Evolutionary conservation across 2,797 vertebrate species (phyloP).

Genomic region (Pristis pectinata): DNA sequence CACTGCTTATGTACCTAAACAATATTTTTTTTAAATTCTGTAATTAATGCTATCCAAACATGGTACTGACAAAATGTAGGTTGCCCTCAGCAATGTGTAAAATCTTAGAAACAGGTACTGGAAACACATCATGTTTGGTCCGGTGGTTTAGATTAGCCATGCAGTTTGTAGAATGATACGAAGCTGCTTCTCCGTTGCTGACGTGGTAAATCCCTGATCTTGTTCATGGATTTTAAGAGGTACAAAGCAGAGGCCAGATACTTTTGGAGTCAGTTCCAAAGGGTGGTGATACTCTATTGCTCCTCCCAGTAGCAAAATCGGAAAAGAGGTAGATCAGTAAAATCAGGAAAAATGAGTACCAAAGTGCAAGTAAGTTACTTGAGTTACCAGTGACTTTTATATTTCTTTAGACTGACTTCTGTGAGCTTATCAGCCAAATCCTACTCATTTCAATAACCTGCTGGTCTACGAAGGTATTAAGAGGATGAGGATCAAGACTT

Average conservation of each 20-base stretch:
- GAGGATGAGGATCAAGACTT: not conserved
- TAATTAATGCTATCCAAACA: not conserved
- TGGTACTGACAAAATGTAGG: no score
- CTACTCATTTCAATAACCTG: no score
- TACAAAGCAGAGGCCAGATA: not conserved
- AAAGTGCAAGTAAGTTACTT: not conserved
- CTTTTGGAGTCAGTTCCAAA: not conserved
- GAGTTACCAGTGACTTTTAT: not conserved
- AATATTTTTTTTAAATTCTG: not conserved
- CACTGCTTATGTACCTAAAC: not conserved
- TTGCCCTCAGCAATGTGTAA: not conserved
- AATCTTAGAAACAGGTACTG: not conserved
- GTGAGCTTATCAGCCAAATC: not conserved
- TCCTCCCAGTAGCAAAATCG: not conserved
- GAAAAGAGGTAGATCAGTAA: not conserved
- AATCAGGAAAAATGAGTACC: not conserved
- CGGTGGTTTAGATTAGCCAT: not conserved
- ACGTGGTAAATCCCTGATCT: not conserved
- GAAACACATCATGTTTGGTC: not conserved
- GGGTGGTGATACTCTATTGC: not conserved
- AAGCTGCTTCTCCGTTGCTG: not conserved
- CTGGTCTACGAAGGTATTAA: not conserved
- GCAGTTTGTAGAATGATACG: not conserved
- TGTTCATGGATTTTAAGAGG: not conserved
- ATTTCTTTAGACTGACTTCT: not conserved